Conservation (phyloP, 35 echinoderm and acorn worm genomes). For the Acanthaster planci region DNA sequence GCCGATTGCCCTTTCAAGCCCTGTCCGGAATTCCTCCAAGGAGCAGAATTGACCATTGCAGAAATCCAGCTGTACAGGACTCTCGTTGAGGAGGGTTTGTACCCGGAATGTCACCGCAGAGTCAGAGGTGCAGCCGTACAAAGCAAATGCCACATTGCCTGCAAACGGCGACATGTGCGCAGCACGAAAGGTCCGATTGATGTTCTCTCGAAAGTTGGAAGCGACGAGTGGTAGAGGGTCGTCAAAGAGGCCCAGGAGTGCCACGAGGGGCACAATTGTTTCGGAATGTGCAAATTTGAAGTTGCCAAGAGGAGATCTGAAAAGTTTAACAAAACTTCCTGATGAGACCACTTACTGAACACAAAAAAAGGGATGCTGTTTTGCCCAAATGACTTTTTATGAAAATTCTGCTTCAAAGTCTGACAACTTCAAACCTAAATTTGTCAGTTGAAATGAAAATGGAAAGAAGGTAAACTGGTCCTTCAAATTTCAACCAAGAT, state of each 20-base stretch:
- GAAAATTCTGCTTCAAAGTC: no score
- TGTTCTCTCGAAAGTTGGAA: constrained; percentile 33
- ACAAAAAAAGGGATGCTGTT: no score
- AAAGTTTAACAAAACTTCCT: neutral
- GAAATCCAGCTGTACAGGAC: constrained; percentile 22
- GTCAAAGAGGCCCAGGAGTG: constrained; percentile 40
- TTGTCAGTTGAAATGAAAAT: no score
- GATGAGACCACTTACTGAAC: no score
- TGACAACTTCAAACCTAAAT: no score
- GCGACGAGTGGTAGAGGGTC: constrained; percentile 3
- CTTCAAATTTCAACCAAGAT: no score
- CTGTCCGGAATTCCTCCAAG: neutral
- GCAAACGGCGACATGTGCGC: constrained; percentile 40
- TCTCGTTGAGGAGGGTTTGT: constrained; percentile 22
- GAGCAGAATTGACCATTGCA: neutral
- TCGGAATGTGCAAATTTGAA: constrained; percentile 69
- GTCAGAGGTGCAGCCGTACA: constrained; percentile 27
- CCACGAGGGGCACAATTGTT: constrained; percentile 5
- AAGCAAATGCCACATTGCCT: constrained; percentile 33
- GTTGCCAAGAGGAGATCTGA: constrained; percentile 32
- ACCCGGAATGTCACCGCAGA: neutral
- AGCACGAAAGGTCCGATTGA: constrained; percentile 26
- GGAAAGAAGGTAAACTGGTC: no score
- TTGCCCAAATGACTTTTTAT: no score
- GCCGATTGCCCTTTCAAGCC: neutral